Conservation (phyloP, 2,888 invertebrate species). For the Cephus rjabovi region DNA sequence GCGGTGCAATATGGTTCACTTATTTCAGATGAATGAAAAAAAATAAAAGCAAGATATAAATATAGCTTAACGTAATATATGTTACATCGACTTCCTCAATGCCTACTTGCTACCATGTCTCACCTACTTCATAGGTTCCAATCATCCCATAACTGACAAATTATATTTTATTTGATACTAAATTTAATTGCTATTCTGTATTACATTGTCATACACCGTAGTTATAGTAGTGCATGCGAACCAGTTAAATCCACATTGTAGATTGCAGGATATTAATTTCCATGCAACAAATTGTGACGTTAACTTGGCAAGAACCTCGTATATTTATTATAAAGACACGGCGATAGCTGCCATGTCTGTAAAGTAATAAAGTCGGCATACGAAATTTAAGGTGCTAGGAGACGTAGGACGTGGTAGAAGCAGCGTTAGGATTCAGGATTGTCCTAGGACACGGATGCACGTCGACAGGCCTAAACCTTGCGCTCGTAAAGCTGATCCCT, state of each 20-base stretch:
- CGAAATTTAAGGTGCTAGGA: not conserved
- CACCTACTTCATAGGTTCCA: too few relatives aligned
- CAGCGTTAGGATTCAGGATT: not conserved
- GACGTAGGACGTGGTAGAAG: not conserved
- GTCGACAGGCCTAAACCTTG: constrained; percentile 5
- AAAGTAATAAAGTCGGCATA: not conserved
- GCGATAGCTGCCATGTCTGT: not conserved
- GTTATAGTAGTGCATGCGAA: not conserved
- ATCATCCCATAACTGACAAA: not conserved
- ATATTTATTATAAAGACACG: not conserved
- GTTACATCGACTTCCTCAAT: too few relatives aligned
- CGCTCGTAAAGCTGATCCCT: constrained; percentile 66
- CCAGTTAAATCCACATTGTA: not conserved
- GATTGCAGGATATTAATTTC: not conserved
- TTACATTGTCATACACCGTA: not conserved
- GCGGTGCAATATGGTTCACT: too few relatives aligned
- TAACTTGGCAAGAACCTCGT: not conserved
- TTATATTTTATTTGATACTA: not conserved
- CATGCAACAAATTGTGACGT: not conserved
- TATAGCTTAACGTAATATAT: too few relatives aligned
- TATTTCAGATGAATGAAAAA: too few relatives aligned
- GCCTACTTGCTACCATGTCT: too few relatives aligned
- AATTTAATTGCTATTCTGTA: not conserved
- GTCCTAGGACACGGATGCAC: not conserved
- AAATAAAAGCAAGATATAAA: too few relatives aligned